Evolutionary conservation across 2,797 vertebrate species (phyloP), one percentile per base, ranked within the genome.

Genomic region (Phataginus tricuspis): DNA sequence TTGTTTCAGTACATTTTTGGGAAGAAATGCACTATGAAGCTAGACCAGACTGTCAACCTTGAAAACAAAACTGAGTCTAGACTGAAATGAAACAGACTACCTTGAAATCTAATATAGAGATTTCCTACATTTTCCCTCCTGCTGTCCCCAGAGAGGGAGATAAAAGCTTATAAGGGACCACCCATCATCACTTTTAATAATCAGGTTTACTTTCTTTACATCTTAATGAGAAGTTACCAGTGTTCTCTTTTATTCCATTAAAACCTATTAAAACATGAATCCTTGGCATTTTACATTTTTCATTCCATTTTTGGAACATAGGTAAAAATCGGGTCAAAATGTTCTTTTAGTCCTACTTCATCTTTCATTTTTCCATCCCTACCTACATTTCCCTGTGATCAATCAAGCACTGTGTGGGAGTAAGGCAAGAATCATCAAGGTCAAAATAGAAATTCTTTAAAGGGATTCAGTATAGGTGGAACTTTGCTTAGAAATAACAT

Each of bases 321-420:
- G 92, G 51, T 84, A 66, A 86, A 97, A 96, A 96, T 61, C 80
- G 92, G 77, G 92, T 68, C 21, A 16, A 94, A 96, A 83, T 90
- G 63, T 88, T 78, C 64, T 83, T 29, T 18, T 80, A 68, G 39
- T 86, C 61, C 53, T 95, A 72, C 15, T 25, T 80, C 63, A 74
- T 72, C 92, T 93, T 49, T 88, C 42, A 82, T 86, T 96, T 97
- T 91, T 90, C 61, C 29, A 45, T 80, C 66, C 72, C 57, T 87
- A 78, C 27, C 25, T 95, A 94, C 69, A 86, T 96, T 96, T 64
- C 25, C 53, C 63, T 94, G 39, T 91, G 79, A 87, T 96, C 86
- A 84, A 42, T 97, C 95, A 97, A 91, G 64, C 14, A 51, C 68
- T 55, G 25, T 86, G 63, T 23, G 5, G 72, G 37, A 96, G 85